Percentiles rank a stretch among this genome's conserved stretches.
Conservation (phyloP, 2,797 vertebrate species). For the Peromyscus nudipes region DNA sequence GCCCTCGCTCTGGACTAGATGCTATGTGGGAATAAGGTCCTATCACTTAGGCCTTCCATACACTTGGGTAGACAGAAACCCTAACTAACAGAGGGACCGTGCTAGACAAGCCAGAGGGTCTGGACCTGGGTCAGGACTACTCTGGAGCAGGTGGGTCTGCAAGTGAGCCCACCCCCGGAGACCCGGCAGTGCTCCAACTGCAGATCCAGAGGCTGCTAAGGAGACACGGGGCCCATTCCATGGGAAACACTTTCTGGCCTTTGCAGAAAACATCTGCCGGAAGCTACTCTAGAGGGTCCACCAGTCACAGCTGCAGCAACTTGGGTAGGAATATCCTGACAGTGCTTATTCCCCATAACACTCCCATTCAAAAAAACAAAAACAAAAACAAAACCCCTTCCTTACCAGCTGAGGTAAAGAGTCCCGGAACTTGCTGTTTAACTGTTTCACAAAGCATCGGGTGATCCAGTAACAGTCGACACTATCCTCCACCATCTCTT, state of each 20-base stretch:
- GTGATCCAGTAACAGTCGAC: constrained; percentile 97
- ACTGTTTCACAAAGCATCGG: constrained; percentile 95
- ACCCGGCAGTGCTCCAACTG: background rate
- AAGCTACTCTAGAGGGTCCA: background rate
- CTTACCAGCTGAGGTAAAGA: constrained; percentile 94
- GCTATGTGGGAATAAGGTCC: background rate
- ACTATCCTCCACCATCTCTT: constrained; percentile 95
- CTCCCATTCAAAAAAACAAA: background rate
- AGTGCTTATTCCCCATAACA: background rate
- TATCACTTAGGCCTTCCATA: background rate
- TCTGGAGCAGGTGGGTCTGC: background rate
- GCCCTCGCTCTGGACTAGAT: background rate
- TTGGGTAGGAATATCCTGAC: background rate
- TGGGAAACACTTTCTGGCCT: background rate
- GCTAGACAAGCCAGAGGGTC: background rate
- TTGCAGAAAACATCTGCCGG: background rate
- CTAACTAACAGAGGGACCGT: background rate
- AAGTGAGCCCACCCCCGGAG: background rate
- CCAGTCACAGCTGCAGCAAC: background rate
- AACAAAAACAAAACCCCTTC: constrained; percentile 71
- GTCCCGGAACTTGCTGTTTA: constrained; percentile 95
- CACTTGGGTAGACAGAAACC: background rate
- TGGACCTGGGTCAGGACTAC: background rate
- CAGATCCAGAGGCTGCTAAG: background rate
- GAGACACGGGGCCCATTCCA: background rate